Evolutionary conservation across 2,113 vertebrate genomes (phyloP).

Genomic region (Apeltes quadracus): DNA sequence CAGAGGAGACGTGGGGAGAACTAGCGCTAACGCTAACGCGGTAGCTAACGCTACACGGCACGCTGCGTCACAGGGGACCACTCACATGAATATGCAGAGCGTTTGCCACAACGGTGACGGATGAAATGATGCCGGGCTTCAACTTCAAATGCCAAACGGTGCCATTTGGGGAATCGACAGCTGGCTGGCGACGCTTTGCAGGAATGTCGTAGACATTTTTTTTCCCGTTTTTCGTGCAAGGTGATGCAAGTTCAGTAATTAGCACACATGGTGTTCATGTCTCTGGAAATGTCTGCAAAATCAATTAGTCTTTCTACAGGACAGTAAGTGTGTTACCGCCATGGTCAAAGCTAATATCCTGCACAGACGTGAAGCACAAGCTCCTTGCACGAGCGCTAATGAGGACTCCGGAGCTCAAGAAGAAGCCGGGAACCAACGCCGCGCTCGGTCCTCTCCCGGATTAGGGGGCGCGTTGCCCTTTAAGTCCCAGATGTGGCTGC

Average conservation of each 20-base stretch:
- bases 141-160: slow-evolving; percentile 56
- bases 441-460: slow-evolving; percentile 30
- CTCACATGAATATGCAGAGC: slow-evolving; percentile 61
- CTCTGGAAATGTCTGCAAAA: not conserved
- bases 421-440: slow-evolving; percentile 28
- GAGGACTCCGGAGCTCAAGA: slow-evolving; percentile 45
- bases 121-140: slow-evolving; percentile 39
- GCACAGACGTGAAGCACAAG: slow-evolving; percentile 4
- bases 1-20: slow-evolving; percentile 15
- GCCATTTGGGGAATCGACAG: slow-evolving; percentile 35
- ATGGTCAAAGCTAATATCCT: slow-evolving; percentile 2
- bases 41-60: slow-evolving; percentile 19
- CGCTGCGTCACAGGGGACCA: slow-evolving; percentile 43
- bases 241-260: slow-evolving; percentile 1
- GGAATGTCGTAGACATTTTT: slow-evolving; percentile 29
- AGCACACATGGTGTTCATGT: not conserved
- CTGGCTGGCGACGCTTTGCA: slow-evolving; percentile 31
- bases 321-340: not conserved
- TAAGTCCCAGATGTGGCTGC: slow-evolving; percentile 37
- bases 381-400: slow-evolving; percentile 48
- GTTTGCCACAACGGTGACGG: slow-evolving; percentile 37
- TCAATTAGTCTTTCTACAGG: not conserved
- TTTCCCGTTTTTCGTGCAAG: not conserved
- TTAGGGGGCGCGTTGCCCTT: slow-evolving; percentile 43
- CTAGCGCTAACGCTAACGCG: no score